phyloP scores from a whole-genome alignment of 2,113 vertebrate genomes.

The Oxyura jamaicensis region DNA sequence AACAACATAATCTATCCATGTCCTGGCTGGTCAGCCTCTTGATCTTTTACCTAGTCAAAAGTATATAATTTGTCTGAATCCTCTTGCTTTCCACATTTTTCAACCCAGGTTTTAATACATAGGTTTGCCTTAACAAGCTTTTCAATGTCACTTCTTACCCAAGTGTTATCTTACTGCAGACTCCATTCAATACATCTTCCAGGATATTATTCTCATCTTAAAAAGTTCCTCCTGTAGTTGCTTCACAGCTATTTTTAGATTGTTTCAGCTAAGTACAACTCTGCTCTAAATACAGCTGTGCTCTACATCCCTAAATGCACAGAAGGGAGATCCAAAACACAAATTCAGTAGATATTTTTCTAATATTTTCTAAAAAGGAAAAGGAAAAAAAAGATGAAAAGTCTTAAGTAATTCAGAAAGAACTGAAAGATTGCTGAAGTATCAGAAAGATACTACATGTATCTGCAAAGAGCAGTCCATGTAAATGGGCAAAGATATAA shows the following conservation, averaged over 20 bases:
- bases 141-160: slow-evolving; percentile 8
- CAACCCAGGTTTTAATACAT: background rate
- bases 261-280: background rate
- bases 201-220: background rate
- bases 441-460: background rate
- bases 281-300: background rate
- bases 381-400: background rate
- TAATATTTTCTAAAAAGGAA: background rate
- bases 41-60: background rate
- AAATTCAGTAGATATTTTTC: background rate
- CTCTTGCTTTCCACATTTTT: background rate
- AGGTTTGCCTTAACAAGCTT: slow-evolving; percentile 13
- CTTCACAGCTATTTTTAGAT: background rate
- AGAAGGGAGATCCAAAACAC: background rate
- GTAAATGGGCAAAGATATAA: background rate
- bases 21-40: background rate
- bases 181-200: background rate
- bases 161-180: background rate
- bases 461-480: background rate
- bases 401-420: background rate
- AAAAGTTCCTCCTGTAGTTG: background rate
- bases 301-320: background rate
- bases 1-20: background rate
- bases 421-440: background rate
- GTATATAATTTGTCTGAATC: background rate